Percentiles rank a stretch among this genome's conserved stretches.
Conservation (phyloP, 2,797 vertebrate genomes). For the Paguma larvata region DNA sequence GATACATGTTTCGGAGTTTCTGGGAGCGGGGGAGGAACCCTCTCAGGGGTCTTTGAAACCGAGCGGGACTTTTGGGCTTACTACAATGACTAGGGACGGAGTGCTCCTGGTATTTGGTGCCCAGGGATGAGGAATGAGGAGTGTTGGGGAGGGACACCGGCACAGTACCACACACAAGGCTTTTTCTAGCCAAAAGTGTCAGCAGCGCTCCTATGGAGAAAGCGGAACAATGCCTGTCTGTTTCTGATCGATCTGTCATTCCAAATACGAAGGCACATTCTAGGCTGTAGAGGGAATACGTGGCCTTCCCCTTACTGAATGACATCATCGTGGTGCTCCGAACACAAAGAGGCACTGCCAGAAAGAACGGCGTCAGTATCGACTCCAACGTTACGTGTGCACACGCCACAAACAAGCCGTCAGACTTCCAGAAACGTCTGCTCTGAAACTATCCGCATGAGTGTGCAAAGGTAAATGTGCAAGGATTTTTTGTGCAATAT, state of each 20-base stretch:
- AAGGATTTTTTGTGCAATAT: neutral
- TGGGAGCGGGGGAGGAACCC: neutral
- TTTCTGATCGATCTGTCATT: neutral
- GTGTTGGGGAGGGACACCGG: neutral
- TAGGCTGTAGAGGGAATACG: neutral
- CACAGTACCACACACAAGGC: neutral
- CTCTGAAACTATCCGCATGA: neutral
- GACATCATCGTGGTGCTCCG: neutral
- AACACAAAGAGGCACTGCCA: neutral
- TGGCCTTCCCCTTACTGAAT: neutral
- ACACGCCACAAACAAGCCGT: neutral
- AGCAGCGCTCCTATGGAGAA: neutral
- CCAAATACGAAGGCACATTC: neutral
- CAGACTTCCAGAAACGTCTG: neutral
- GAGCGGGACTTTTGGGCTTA: neutral
- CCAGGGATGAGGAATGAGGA: neutral
- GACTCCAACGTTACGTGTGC: neutral
- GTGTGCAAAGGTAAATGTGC: neutral
- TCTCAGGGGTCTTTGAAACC: neutral
- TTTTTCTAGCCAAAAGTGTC: neutral
- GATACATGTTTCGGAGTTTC: neutral
- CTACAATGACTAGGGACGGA: too few relatives aligned
- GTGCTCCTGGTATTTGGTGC: neutral
- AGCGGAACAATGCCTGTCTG: neutral
- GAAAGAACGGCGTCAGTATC: neutral